These are phyloP conservation scores for Cryptus viduatorius DNA, from an alignment of 2,888 invertebrate species.

Conservation along the genomic window DNA sequence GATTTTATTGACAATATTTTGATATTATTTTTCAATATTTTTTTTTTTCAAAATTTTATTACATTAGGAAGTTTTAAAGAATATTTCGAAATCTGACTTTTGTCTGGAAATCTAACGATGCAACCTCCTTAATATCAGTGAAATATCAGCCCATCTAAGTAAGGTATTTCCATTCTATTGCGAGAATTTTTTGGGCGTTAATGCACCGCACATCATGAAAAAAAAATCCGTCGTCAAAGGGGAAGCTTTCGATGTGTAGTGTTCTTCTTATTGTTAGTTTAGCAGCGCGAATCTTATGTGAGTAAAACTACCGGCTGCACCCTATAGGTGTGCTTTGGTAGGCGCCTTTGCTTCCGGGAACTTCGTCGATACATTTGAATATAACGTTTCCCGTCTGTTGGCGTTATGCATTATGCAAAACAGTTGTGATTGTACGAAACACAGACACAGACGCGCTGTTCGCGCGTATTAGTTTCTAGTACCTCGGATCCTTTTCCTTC, in stretches of 20 bases:
- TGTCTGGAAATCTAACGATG: too few relatives aligned
- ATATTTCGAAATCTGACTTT: too few relatives aligned
- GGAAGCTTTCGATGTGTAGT: background rate
- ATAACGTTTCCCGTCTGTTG: conserved; percentile 59
- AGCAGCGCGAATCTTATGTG: background rate
- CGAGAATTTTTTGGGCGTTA: too few relatives aligned
- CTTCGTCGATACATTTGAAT: conserved; percentile 63
- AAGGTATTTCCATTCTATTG: too few relatives aligned
- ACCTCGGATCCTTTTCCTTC: background rate
- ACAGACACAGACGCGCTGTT: conserved; percentile 14
- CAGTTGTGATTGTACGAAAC: conserved; percentile 66
- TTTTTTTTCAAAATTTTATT: too few relatives aligned
- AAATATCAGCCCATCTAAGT: too few relatives aligned
- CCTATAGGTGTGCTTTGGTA: background rate
- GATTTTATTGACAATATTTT: too few relatives aligned
- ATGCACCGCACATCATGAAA: background rate
- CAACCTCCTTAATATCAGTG: too few relatives aligned
- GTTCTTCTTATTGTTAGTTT: conserved; percentile 1
- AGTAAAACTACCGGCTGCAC: background rate
- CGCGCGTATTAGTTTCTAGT: conserved; percentile 33
- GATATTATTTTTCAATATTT: too few relatives aligned
- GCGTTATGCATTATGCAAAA: conserved; percentile 70
- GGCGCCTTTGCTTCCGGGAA: conserved; percentile 13
- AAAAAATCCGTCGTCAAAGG: background rate
- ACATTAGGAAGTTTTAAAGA: too few relatives aligned